Evolutionary conservation across 2,797 vertebrate species (phyloP).

Genomic region (Emys orbicularis): DNA sequence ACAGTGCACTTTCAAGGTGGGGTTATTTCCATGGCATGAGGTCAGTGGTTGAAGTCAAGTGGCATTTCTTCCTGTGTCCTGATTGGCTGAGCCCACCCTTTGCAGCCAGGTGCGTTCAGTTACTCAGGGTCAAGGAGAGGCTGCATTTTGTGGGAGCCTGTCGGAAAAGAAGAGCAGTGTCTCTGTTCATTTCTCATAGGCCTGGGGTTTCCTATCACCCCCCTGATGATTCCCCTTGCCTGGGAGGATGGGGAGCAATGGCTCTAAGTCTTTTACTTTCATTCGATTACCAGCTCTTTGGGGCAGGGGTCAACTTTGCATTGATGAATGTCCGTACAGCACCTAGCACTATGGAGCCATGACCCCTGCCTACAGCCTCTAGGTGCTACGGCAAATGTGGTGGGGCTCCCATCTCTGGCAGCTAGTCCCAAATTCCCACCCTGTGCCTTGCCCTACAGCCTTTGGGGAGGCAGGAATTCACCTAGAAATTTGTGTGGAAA

Average conservation of each 20-base stretch:
- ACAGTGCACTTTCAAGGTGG: neutral
- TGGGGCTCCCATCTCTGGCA: neutral
- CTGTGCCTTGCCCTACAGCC: neutral
- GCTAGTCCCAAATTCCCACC: neutral
- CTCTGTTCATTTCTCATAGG: neutral
- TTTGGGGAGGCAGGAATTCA: neutral
- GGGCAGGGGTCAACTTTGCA: neutral
- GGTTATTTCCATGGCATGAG: neutral
- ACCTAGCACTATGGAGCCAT: neutral
- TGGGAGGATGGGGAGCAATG: neutral
- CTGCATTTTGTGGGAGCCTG: neutral
- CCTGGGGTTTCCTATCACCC: neutral
- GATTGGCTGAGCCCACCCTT: neutral
- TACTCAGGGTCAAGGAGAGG: neutral
- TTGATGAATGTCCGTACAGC: neutral
- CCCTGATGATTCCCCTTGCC: neutral
- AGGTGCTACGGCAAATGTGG: neutral
- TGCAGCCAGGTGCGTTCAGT: neutral
- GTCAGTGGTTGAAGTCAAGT: neutral
- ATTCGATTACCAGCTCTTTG: neutral
- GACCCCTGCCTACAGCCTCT: neutral
- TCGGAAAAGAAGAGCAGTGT: neutral
- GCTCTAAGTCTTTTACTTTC: neutral
- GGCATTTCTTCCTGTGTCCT: neutral
- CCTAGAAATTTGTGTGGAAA: neutral